Conservation (phyloP, 92 coral and sea anemone genomes). For the Epizoanthus scotinus region DNA sequence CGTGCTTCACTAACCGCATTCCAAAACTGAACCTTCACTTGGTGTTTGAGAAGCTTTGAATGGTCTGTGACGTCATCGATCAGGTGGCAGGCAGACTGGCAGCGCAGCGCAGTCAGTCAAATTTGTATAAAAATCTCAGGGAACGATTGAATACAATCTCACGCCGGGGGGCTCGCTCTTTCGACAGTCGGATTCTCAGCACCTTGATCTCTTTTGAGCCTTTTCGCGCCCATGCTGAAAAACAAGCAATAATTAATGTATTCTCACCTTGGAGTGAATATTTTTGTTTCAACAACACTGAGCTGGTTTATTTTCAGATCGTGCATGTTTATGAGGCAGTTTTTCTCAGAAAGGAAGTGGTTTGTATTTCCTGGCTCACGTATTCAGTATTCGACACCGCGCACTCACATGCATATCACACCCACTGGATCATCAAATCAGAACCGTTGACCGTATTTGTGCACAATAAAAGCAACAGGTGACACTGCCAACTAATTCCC, state of each 20-base stretch:
- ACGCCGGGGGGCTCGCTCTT: slow-evolving; percentile 63
- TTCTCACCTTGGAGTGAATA: slow-evolving; percentile 19
- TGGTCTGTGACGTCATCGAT: slow-evolving; percentile 71
- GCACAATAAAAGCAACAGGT: slow-evolving; percentile 46
- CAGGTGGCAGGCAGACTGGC: slow-evolving; percentile 55
- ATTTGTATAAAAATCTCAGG: slow-evolving; percentile 24
- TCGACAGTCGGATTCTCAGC: slow-evolving; percentile 16
- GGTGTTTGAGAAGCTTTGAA: slow-evolving; percentile 43
- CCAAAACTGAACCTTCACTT: slow-evolving; percentile 42
- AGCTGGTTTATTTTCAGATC: slow-evolving; percentile 3
- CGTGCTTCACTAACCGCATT: slow-evolving; percentile 36
- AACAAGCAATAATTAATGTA: slow-evolving; percentile 2
- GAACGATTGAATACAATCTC: slow-evolving; percentile 46
- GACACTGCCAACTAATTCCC: slow-evolving; percentile 31
- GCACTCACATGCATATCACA: slow-evolving; percentile 17
- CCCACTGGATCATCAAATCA: slow-evolving; percentile 40
- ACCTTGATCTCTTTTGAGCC: slow-evolving; percentile 13
- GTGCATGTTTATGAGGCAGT: slow-evolving; percentile 12
- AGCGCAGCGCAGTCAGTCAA: slow-evolving; percentile 36
- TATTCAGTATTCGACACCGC: slow-evolving; percentile 31
- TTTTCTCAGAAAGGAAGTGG: slow-evolving; percentile 29
- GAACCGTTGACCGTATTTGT: slow-evolving; percentile 43
- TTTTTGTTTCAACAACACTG: neutral
- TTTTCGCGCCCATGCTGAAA: slow-evolving; percentile 6
- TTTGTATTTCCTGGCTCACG: slow-evolving; percentile 29